Evolutionary conservation across 2,888 invertebrate species (phyloP).

Genomic region (Oscheius sp.): DNA sequence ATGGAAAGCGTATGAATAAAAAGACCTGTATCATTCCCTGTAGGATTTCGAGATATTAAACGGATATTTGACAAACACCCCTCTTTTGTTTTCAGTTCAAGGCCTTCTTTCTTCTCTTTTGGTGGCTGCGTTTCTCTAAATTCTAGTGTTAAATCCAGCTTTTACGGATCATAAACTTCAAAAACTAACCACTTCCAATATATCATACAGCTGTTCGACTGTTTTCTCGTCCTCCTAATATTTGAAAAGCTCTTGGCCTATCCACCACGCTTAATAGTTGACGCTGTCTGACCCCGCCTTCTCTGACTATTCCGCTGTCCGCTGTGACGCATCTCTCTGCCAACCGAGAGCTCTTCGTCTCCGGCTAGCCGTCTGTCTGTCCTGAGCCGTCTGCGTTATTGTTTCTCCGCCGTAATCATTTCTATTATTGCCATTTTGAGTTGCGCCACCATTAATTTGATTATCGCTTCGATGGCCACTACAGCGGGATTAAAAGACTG

Average conservation of each 20-base stretch:
- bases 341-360: slow-evolving; percentile 11
- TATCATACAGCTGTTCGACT: too few species aligned
- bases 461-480: slow-evolving; percentile 37
- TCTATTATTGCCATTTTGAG: slow-evolving; percentile 37
- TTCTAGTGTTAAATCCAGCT: too few species aligned
- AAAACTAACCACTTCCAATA: too few species aligned
- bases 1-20: too few species aligned
- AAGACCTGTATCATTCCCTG: too few species aligned
- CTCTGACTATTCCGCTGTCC: slow-evolving; percentile 18
- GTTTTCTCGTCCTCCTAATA: too few species aligned
- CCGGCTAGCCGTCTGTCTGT: background rate
- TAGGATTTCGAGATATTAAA: too few species aligned
- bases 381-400: slow-evolving; percentile 24
- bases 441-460: slow-evolving; percentile 39
- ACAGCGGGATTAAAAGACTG: slow-evolving; percentile 34
- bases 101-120: too few species aligned
- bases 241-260: background rate
- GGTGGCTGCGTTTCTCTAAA: too few species aligned
- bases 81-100: too few species aligned
- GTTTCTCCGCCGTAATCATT: slow-evolving; percentile 34
- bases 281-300: slow-evolving; percentile 32
- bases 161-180: too few species aligned
- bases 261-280: background rate
- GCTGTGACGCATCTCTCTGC: slow-evolving; percentile 5
- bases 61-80: too few species aligned